A percentile compares a stretch with the other conserved stretches of the same genome.
These are phyloP conservation scores for Tachystola acroxantha DNA, from an alignment of 2,888 invertebrate genomes.

Conservation along the genomic window DNA sequence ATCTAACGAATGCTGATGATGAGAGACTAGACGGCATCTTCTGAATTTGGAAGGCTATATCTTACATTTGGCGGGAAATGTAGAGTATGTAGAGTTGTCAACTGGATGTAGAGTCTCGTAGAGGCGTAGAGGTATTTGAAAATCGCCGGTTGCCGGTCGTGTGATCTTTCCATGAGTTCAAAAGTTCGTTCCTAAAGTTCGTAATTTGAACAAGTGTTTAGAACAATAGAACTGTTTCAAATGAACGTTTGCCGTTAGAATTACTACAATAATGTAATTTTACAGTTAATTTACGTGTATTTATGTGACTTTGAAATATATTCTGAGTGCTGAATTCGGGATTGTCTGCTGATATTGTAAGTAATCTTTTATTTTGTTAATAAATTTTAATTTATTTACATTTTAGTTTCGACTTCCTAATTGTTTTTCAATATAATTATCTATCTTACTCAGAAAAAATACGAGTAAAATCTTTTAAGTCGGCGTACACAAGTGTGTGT, in stretches of 20 bases:
- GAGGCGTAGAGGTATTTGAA: slow-evolving; percentile 32
- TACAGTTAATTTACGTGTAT: not conserved
- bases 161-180: slow-evolving; percentile 19
- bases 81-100: slow-evolving; percentile 6
- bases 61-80: slow-evolving; percentile 35
- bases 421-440: no score
- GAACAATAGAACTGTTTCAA: not conserved
- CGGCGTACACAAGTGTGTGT: no score
- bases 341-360: not conserved
- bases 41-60: slow-evolving; percentile 6
- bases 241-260: not conserved
- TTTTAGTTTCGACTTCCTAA: no score
- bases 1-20: no score
- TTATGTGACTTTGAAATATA: not conserved
- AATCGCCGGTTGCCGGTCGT: slow-evolving; percentile 38
- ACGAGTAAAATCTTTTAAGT: no score
- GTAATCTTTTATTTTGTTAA: not conserved
- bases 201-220: slow-evolving; percentile 21
- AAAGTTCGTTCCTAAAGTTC: slow-evolving; percentile 19
- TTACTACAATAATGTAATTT: not conserved
- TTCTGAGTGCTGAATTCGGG: not conserved
- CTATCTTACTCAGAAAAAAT: no score
- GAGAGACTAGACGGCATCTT: no score
- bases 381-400: no score
- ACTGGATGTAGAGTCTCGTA: slow-evolving; percentile 16